Percentiles rank a stretch among this genome's conserved stretches.
These are phyloP conservation scores for Pagetopsis macropterus DNA, from an alignment of 2,797 vertebrate genomes.

Conservation along the genomic window DNA sequence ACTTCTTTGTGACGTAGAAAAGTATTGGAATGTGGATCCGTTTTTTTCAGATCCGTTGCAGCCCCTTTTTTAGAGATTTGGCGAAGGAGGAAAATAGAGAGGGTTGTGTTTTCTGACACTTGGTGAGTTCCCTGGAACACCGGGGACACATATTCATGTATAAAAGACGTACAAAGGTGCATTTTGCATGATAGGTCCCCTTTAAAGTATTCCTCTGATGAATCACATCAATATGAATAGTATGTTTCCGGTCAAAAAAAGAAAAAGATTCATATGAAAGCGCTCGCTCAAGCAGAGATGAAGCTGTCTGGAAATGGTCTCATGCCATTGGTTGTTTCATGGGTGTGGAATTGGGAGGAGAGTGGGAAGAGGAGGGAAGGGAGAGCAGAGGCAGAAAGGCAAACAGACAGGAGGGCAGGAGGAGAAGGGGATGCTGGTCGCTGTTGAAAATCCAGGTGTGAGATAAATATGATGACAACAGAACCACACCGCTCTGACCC, in stretches of 20 bases:
- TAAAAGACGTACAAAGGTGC: too few species aligned
- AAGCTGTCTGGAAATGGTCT: slow-evolving; percentile 49
- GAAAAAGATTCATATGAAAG: slow-evolving; percentile 2
- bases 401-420: slow-evolving; percentile 5
- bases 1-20: too few species aligned
- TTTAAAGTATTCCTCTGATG: background rate
- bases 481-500: slow-evolving; percentile 17
- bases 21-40: too few species aligned
- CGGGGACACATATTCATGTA: too few species aligned
- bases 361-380: slow-evolving; percentile 26
- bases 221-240: slow-evolving; percentile 2
- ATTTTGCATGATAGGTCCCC: too few species aligned
- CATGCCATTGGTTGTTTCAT: slow-evolving; percentile 46
- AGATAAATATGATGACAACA: slow-evolving; percentile 51
- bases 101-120: too few species aligned
- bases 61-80: too few species aligned
- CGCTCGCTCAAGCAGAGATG: slow-evolving; percentile 22
- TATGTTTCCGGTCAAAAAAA: slow-evolving; percentile 8
- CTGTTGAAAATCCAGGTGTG: slow-evolving; percentile 47
- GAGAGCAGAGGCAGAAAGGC: slow-evolving; percentile 23
- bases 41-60: too few species aligned
- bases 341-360: slow-evolving; percentile 35
- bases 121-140: too few species aligned
- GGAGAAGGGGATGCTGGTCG: slow-evolving; percentile 25
- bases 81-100: too few species aligned